phyloP scores from a whole-genome alignment of 2,888 invertebrate genomes.

The Drosophila phalerata region DNA sequence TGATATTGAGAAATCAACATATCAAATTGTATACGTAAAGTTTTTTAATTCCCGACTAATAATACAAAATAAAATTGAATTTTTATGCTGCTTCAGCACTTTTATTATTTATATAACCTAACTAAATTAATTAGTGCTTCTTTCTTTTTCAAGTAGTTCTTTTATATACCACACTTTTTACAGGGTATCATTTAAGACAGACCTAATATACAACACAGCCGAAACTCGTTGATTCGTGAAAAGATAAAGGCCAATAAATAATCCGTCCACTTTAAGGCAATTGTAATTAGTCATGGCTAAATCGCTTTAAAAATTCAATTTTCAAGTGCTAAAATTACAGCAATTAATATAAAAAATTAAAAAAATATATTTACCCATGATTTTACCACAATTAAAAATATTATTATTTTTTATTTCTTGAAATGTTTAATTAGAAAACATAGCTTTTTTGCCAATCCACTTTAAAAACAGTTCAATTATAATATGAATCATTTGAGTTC shows the following conservation, averaged over 20 bases:
- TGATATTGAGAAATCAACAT: too few species aligned
- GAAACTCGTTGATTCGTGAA: conserved; percentile 26
- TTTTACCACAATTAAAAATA: conserved; percentile 42
- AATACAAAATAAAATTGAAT: too few species aligned
- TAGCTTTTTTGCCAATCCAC: conserved; percentile 13
- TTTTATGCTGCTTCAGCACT: too few species aligned
- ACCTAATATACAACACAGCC: conserved; percentile 1
- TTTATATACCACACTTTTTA: not conserved
- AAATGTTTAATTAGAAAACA: conserved; percentile 16
- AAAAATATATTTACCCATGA: conserved; percentile 10
- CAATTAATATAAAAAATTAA: conserved; percentile 48
- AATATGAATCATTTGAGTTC: conserved; percentile 14
- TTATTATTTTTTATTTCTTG: conserved; percentile 7
- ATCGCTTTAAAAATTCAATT: conserved; percentile 10
- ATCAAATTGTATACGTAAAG: too few species aligned
- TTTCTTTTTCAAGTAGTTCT: not conserved
- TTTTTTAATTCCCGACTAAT: too few species aligned
- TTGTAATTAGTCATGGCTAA: conserved; percentile 54
- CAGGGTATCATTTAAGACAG: conserved; percentile 11
- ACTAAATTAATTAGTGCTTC: too few species aligned
- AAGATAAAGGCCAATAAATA: conserved; percentile 61
- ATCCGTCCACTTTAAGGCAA: conserved; percentile 51
- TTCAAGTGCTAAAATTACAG: conserved; percentile 54
- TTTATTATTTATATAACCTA: not conserved
- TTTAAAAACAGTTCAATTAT: conserved; percentile 9